Percentiles rank a stretch among this genome's conserved stretches.
Evolutionary conservation across 2,888 invertebrate species (phyloP).

Genomic region (Drosophila parthenogenetica): DNA sequence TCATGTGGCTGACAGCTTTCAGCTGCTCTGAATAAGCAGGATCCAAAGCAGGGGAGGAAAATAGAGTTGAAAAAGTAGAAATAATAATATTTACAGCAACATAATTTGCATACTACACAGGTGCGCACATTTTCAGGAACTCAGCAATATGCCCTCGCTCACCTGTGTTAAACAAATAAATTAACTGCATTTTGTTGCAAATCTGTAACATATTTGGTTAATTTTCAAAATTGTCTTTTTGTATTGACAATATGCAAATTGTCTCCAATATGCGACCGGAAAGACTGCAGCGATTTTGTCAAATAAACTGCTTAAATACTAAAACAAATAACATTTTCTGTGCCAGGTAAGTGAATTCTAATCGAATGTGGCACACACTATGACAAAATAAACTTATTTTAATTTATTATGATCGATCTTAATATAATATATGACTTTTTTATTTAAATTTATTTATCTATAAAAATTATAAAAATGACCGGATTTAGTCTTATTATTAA

Average conservation of each 20-base stretch:
- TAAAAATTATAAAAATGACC: no score
- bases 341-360: no score
- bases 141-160: conserved; percentile 47
- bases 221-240: conserved; percentile 56
- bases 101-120: conserved; percentile 50
- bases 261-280: conserved; percentile 13
- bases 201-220: conserved; percentile 70
- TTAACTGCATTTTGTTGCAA: conserved; percentile 61
- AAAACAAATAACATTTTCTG: conserved; percentile 39
- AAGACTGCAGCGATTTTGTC: conserved; percentile 52
- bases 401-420: no score
- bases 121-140: conserved; percentile 2
- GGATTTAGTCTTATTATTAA: no score
- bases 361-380: background rate
- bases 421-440: no score
- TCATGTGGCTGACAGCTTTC: conserved; percentile 61
- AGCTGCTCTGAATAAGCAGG: conserved; percentile 28
- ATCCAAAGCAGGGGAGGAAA: conserved; percentile 3
- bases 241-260: conserved; percentile 57
- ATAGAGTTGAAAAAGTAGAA: conserved; percentile 1
- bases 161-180: conserved; percentile 63
- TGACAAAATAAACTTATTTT: no score
- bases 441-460: no score
- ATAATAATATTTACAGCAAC: conserved; percentile 43
- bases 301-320: conserved; percentile 71